These are phyloP conservation scores for Glossophaga mutica DNA, from an alignment of 2,797 vertebrate species.

Conservation along the genomic window DNA sequence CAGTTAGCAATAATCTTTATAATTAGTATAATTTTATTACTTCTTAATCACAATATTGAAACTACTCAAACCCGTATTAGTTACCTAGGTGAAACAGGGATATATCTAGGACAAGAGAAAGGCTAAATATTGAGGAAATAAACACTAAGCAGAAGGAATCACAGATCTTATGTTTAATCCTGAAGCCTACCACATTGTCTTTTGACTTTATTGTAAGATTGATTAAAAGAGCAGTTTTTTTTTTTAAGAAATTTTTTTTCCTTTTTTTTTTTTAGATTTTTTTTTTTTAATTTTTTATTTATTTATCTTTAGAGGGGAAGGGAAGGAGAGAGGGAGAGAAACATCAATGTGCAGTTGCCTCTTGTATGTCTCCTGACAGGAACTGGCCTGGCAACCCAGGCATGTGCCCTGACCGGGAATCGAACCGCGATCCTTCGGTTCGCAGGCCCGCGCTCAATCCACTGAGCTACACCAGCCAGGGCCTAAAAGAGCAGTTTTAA, in stretches of 20 bases:
- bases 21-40: not conserved
- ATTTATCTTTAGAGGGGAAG: no score
- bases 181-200: not conserved
- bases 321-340: no score
- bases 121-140: not conserved
- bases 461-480: no score
- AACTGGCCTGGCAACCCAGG: no score
- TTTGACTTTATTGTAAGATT: not conserved
- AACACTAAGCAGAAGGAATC: not conserved
- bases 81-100: not conserved
- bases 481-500: conserved; percentile 30
- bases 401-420: no score
- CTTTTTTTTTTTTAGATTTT: no score
- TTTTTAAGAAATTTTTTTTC: no score
- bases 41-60: conserved; percentile 8
- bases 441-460: no score
- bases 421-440: no score
- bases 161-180: not conserved
- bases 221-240: conserved; percentile 18
- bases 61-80: not conserved
- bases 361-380: no score
- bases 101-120: not conserved
- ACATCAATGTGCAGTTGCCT: no score
- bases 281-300: no score
- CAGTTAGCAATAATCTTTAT: conserved; percentile 7